Percentiles rank a stretch among this genome's conserved stretches.
These are phyloP conservation scores for Sycophila sp. DNA, from an alignment of 1,140 invertebrate species.

Conservation along the genomic window DNA sequence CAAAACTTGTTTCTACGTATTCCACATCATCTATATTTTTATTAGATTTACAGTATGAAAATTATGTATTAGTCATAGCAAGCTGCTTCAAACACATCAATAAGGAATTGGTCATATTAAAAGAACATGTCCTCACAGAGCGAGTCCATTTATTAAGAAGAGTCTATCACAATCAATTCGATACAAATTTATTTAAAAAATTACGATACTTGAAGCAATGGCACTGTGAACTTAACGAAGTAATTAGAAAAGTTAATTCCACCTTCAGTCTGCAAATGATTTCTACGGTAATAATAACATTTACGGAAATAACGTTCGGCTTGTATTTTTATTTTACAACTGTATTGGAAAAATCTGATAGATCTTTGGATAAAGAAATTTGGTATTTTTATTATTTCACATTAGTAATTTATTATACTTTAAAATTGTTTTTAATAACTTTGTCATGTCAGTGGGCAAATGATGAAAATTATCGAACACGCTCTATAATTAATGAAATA, in stretches of 20 bases:
- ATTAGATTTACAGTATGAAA: constrained; percentile 54
- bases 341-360: not conserved
- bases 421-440: constrained; percentile 49
- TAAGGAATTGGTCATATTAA: constrained; percentile 43
- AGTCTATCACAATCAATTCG: constrained; percentile 47
- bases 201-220: constrained; percentile 50
- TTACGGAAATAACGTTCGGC: constrained; percentile 55
- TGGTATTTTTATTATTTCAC: constrained; percentile 49
- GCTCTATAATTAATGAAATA: constrained; percentile 49
- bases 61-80: constrained; percentile 50
- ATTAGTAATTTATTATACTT: constrained; percentile 46
- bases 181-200: constrained; percentile 50
- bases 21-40: constrained; percentile 43
- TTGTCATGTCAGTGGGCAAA: constrained; percentile 54
- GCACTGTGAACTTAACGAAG: constrained; percentile 53
- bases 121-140: constrained; percentile 31
- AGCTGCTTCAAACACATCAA: constrained; percentile 52
- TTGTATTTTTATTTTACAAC: constrained; percentile 56
- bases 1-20: constrained; percentile 38
- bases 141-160: constrained; percentile 49
- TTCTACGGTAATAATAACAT: constrained; percentile 49
- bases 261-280: constrained; percentile 51
- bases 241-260: constrained; percentile 49
- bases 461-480: constrained; percentile 46
- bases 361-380: constrained; percentile 44